Evolutionary conservation across 2,888 invertebrate genomes (phyloP).

Genomic region (Drosophila rubida): DNA sequence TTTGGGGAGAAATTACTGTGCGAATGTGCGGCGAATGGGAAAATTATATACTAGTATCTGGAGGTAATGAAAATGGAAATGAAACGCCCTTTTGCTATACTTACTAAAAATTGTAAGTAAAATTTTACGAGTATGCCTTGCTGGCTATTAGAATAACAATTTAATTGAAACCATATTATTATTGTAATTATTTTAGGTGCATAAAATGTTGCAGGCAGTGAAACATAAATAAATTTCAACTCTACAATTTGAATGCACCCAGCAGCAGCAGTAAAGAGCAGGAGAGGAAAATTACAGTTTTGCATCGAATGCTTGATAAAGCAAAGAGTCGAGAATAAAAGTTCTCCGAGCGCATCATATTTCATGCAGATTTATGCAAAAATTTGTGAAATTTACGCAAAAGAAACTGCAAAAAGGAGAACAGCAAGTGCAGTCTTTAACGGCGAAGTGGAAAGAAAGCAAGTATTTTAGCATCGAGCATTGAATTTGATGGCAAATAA

Average conservation of each 20-base stretch:
- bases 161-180: background rate
- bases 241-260: constrained; percentile 22
- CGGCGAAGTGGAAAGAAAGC: constrained; percentile 23
- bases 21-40: constrained; percentile 17
- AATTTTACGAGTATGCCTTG: too few species aligned
- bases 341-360: constrained; percentile 48
- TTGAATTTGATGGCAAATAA: constrained; percentile 76
- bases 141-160: background rate
- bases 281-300: constrained; percentile 33
- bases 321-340: constrained; percentile 10
- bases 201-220: background rate
- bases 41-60: constrained; percentile 43
- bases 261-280: background rate
- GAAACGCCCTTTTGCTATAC: constrained; percentile 30
- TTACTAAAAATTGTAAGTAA: too few species aligned
- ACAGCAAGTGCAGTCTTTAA: constrained; percentile 26
- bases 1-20: constrained; percentile 11
- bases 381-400: constrained; percentile 56
- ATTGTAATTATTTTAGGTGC: background rate
- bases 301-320: constrained; percentile 41
- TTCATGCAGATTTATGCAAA: constrained; percentile 77
- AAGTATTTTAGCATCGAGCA: constrained; percentile 61
- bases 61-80: constrained; percentile 30
- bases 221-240: constrained; percentile 17
- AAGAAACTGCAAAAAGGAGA: constrained; percentile 48